Evolutionary conservation across 2,797 vertebrate genomes (phyloP), one percentile per base, ranked within the genome.

Genomic region (Onychomys leucogaster): DNA sequence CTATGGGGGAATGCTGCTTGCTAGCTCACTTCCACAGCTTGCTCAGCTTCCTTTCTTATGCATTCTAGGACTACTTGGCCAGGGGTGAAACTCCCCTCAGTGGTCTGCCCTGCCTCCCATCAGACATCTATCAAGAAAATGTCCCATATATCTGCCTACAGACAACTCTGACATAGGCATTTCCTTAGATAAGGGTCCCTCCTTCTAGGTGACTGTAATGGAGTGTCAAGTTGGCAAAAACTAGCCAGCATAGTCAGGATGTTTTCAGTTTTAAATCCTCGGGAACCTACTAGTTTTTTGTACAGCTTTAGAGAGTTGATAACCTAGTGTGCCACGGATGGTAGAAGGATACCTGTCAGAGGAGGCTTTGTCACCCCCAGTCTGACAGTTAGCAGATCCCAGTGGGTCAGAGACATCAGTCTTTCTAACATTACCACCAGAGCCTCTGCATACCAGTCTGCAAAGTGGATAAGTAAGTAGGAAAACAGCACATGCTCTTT

Each of bases 341-440:
- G 17, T 52, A 59, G 52, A 77, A 49, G 25, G 37, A 61, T 7
- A 46, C 7, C 37, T 21, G 14, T 88, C 71, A 43, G 21, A 52
- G 19, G 69, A 3, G 12, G 37, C 0, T 46, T 63, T 32, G 1
- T 52, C 6, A 16, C 21, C 7, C 17, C 0, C 27, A 34, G 6
- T 32, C 46, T 29, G 52, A 67, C 6, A 49, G 9, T 37, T 6
- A n/a, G 14, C 0, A 13, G 19, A 9, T 90, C 81, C 41, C 69
- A 81, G 63, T 17, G 23, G 6, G 4, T 32, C 78, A 84, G 41
- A 83, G 6, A 32, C 25, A 5, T 59, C 37, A 34, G 17, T 25
- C 57, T 67, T 23, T 8, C 25, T 41, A 59, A 71, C 67, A 17
- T 14, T 21, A 61, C 37, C 37, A 11, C 2, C 14, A 6, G 32